Conservation (phyloP, 2,888 invertebrate species). For the Ametastegia equiseti region DNA sequence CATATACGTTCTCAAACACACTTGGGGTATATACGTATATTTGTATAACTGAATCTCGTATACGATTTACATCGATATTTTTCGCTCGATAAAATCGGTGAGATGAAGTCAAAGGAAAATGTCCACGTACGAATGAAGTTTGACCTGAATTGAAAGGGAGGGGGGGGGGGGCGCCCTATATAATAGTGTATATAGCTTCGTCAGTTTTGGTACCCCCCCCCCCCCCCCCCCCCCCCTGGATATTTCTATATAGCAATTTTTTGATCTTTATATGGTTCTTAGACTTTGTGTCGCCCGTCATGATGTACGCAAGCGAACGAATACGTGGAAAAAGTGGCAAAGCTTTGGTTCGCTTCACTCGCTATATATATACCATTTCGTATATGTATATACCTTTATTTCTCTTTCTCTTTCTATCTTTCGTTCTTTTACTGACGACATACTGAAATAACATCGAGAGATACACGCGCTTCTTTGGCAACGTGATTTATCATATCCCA, state of each 20-base stretch:
- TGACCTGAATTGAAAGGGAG: neutral
- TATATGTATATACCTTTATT: no score
- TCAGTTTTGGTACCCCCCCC: slow-evolving; percentile 7
- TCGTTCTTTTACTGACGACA: neutral
- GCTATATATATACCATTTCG: no score
- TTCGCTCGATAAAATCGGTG: slow-evolving; percentile 16
- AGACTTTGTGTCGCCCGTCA: slow-evolving; percentile 19
- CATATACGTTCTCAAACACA: no score
- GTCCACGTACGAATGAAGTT: slow-evolving; percentile 4
- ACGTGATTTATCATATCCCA: slow-evolving; percentile 44
- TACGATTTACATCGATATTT: slow-evolving; percentile 40
- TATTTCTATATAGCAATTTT: slow-evolving; percentile 6
- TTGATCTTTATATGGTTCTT: slow-evolving; percentile 3
- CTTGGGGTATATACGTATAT: no score
- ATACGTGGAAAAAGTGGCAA: slow-evolving; percentile 24
- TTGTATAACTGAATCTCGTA: slow-evolving; percentile 13
- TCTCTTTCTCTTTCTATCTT: no score
- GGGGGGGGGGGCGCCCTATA: neutral
- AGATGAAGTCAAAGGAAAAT: slow-evolving; percentile 3
- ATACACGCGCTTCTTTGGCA: slow-evolving; percentile 24
- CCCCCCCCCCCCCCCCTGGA: no score
- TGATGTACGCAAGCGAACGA: slow-evolving; percentile 3
- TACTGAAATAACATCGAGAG: slow-evolving; percentile 39
- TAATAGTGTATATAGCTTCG: neutral
- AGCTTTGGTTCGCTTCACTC: slow-evolving; percentile 20